Base-by-base conservation (phyloP, 2,113 vertebrate genomes). In the Panthera leo region DNA sequence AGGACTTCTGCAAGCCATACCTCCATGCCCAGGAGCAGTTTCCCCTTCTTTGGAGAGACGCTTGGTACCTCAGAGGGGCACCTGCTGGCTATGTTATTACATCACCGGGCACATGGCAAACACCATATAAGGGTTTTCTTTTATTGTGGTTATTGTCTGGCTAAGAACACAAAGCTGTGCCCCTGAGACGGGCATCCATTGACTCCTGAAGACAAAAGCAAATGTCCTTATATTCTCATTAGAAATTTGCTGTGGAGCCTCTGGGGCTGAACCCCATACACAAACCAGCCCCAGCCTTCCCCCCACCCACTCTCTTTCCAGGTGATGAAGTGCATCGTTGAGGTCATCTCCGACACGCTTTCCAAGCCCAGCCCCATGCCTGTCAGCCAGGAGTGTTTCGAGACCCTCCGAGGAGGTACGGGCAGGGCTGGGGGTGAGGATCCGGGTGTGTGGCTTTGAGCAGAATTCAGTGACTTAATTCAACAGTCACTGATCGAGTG, bases 281-380 rank as follows among this genome's bases (percentile, higher is more conserved):
- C 9, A 11, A 7, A 42, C 61, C 68, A 39, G 48, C 53, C 42
- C 75, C 68, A 61, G 7, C 58, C 48, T 3, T 13, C 53, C 55
- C 67, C 94, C 58, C 21, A 11, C 45, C 58, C 85, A 39, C 19
- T 98, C 34, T 98, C 91, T 92, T 95, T 85, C 71, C 96, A 99
- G 99, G 99, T 99, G 98, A 99, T 99, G 99, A 99, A 99, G 97
- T 99, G 99, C 97, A 99, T 99, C 27, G 99, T 99, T 51, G 99
- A 99, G 98, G 99, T 99, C 79, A 99, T 99, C 98, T 99, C 99
- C 1, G 99, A 99, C 53, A 99, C 99, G 0, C 98, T 99, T 13
- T 99, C 99, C 0, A 99, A 99, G 95, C 99, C 99, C 97, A 99
- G 98, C 65, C 99, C 99, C 45, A 51, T 99, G 65, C 99, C 99